Conservation (phyloP, 30 jellyfish, hydroid and myxozoan species). For the Nemopilema nomurai region DNA sequence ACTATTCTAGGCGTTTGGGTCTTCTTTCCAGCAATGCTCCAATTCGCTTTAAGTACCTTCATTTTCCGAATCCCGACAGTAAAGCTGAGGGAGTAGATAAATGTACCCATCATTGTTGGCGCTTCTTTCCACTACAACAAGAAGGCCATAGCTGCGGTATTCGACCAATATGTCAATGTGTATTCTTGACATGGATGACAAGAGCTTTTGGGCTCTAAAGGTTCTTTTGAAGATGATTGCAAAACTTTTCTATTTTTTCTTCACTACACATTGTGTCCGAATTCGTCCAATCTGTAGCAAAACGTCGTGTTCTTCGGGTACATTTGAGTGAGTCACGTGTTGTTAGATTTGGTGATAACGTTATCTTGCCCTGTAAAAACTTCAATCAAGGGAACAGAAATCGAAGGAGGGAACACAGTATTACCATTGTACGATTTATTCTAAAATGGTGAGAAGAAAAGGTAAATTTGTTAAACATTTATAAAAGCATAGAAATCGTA, state of each 20-base stretch:
- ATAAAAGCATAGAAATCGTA: slow-evolving; percentile 2
- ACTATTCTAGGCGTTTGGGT: neutral
- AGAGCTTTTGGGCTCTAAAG: neutral
- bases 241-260: neutral
- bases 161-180: neutral
- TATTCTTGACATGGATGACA: neutral
- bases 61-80: neutral
- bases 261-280: slow-evolving; percentile 18
- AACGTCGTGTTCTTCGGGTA: neutral
- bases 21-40: neutral
- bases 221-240: neutral
- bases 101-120: neutral
- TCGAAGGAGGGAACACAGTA: neutral
- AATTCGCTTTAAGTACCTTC: neutral
- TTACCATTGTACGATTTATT: slow-evolving; percentile 13
- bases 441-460: neutral
- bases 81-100: neutral
- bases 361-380: slow-evolving; percentile 14
- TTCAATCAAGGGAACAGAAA: neutral
- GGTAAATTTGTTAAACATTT: neutral
- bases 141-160: neutral
- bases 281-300: neutral
- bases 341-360: neutral
- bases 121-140: neutral
- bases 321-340: neutral